These are phyloP conservation scores for Solenopsis invicta DNA, from an alignment of 1,140 invertebrate species.

Conservation along the genomic window DNA sequence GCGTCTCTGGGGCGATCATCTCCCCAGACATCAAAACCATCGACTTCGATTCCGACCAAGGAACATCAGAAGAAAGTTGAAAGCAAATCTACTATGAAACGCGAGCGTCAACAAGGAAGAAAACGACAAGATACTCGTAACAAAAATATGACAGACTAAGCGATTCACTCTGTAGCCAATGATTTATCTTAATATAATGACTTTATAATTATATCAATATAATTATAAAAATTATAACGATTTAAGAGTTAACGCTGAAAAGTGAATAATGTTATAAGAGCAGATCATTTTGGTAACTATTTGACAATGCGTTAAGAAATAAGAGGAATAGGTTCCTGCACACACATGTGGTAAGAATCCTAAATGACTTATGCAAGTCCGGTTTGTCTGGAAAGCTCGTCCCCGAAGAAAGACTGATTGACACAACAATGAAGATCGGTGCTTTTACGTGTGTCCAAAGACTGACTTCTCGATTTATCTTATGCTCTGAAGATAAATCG, in stretches of 20 bases:
- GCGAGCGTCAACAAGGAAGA: slow-evolving; percentile 70
- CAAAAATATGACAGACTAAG: slow-evolving; percentile 63
- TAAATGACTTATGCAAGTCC: not conserved
- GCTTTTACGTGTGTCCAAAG: slow-evolving; percentile 20
- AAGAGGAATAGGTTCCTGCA: not conserved
- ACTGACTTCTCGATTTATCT: slow-evolving; percentile 10
- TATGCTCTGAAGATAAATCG: not conserved
- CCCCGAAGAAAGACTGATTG: slow-evolving; percentile 13
- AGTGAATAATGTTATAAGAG: not conserved
- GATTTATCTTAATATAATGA: not conserved
- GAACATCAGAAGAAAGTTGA: slow-evolving; percentile 66
- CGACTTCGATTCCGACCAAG: slow-evolving; percentile 72
- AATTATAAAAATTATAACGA: slow-evolving; percentile 29
- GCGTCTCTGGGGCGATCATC: slow-evolving; percentile 74
- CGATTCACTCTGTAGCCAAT: not conserved
- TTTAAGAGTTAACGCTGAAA: not conserved
- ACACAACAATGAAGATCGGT: slow-evolving; percentile 27
- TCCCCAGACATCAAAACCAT: slow-evolving; percentile 73
- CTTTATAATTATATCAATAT: too few relatives aligned
- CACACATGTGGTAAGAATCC: not conserved
- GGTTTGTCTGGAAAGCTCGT: not conserved
- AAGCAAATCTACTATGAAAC: slow-evolving; percentile 45
- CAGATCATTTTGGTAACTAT: not conserved
- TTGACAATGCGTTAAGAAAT: not conserved
- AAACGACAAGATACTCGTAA: slow-evolving; percentile 62